These are phyloP conservation scores for Leptobrachium leishanense DNA, from an alignment of 2,113 vertebrate genomes.

Conservation along the genomic window DNA sequence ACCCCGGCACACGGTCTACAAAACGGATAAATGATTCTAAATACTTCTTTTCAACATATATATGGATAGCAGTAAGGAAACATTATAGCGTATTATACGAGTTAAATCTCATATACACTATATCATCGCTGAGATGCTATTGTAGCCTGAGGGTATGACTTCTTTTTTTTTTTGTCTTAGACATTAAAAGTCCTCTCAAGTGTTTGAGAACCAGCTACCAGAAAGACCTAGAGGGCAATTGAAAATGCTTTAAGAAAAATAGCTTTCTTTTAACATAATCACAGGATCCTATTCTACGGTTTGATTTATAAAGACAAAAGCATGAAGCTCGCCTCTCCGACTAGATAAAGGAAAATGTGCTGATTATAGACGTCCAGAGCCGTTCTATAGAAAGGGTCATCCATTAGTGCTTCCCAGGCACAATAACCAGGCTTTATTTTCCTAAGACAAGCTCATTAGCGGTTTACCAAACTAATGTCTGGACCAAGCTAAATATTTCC, in stretches of 20 bases:
- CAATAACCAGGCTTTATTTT: conserved; percentile 33
- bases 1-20: not conserved
- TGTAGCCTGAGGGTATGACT: conserved; percentile 34
- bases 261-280: conserved; percentile 56
- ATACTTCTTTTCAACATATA: conserved; percentile 5
- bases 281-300: conserved; percentile 47
- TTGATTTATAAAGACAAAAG: conserved; percentile 57
- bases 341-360: conserved; percentile 32
- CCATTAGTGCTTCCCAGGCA: not conserved
- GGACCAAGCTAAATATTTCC: conserved; percentile 27
- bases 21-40: conserved; percentile 18
- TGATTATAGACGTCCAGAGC: conserved; percentile 25
- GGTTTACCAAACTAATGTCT: conserved; percentile 33
- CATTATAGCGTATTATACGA: conserved; percentile 24
- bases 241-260: conserved; percentile 48
- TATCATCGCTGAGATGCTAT: conserved; percentile 49
- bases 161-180: conserved; percentile 52
- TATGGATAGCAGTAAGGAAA: conserved; percentile 16
- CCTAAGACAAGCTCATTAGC: conserved; percentile 37
- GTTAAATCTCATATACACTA: conserved; percentile 27
- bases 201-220: conserved; percentile 54
- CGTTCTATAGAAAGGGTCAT: not conserved
- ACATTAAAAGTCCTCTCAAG: conserved; percentile 51
- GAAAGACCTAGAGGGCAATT: conserved; percentile 52
- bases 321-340: conserved; percentile 13